Percentiles rank a stretch among this genome's conserved stretches.
These are phyloP conservation scores for Amblyjoppa proteus DNA, from an alignment of 2,888 invertebrate species.

Conservation along the genomic window DNA sequence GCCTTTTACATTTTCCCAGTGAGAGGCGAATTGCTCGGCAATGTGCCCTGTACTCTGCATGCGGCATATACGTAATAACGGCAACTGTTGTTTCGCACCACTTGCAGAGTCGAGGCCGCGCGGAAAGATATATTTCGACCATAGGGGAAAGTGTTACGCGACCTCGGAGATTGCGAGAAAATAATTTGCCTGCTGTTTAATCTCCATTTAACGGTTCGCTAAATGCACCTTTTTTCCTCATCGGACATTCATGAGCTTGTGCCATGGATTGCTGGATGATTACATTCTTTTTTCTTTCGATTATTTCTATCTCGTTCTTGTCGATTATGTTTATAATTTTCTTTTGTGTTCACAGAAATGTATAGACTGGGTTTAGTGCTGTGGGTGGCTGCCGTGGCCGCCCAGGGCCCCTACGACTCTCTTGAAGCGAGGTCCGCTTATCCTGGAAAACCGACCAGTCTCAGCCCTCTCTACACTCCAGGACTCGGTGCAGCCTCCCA, in stretches of 20 bases:
- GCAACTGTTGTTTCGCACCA: slow-evolving; percentile 36
- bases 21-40: slow-evolving; percentile 56
- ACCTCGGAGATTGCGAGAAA: slow-evolving; percentile 16
- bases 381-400: slow-evolving; percentile 77
- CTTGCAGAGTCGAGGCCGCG: slow-evolving; percentile 35
- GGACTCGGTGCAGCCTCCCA: slow-evolving; percentile 76
- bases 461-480: slow-evolving; percentile 81
- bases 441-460: slow-evolving; percentile 78
- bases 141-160: slow-evolving; percentile 25
- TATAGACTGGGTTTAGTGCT: slow-evolving; percentile 79
- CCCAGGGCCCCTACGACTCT: slow-evolving; percentile 79
- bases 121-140: slow-evolving; percentile 1
- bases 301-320: slow-evolving; percentile 3
- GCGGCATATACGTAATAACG: slow-evolving; percentile 33
- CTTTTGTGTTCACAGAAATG: slow-evolving; percentile 74
- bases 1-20: slow-evolving; percentile 58
- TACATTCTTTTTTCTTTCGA: background rate
- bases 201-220: slow-evolving; percentile 7
- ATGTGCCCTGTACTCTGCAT: slow-evolving; percentile 32
- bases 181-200: slow-evolving; percentile 15
- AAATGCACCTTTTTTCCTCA: slow-evolving; percentile 3
- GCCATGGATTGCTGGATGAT: slow-evolving; percentile 7
- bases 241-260: background rate
- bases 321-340: slow-evolving; percentile 20
- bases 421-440: slow-evolving; percentile 79